phyloP scores from a whole-genome alignment of 1,140 invertebrate species.

The Leucophenga varia region DNA sequence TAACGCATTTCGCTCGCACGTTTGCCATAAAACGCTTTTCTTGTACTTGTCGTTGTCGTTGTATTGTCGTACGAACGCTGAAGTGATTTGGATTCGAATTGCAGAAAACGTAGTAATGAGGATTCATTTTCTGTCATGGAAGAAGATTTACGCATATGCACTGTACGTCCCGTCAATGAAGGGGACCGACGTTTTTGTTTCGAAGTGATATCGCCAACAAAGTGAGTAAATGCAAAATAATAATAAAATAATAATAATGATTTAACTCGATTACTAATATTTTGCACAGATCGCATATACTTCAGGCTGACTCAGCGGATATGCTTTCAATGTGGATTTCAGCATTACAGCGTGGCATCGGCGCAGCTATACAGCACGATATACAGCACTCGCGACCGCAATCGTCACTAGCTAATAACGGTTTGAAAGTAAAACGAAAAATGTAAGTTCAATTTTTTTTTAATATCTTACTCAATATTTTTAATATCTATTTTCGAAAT shows the following conservation, averaged over 20 bases:
- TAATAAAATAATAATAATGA: background rate
- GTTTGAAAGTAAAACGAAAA: slow-evolving; percentile 42
- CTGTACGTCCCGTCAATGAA: slow-evolving; percentile 84
- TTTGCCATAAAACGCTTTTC: too few relatives aligned
- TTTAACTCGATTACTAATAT: background rate
- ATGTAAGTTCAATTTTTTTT: slow-evolving; percentile 45
- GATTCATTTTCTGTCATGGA: slow-evolving; percentile 89
- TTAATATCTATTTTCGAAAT: background rate
- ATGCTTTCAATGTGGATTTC: slow-evolving; percentile 85
- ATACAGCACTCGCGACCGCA: slow-evolving; percentile 40
- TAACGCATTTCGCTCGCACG: too few relatives aligned
- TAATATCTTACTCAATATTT: too few relatives aligned
- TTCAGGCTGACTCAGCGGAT: slow-evolving; percentile 94
- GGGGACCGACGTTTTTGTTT: slow-evolving; percentile 93
- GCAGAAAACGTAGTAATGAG: slow-evolving; percentile 81
- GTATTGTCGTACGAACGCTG: slow-evolving; percentile 47
- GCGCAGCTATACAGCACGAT: slow-evolving; percentile 73
- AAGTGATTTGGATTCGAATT: slow-evolving; percentile 57
- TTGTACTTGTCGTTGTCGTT: slow-evolving; percentile 22
- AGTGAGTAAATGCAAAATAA: slow-evolving; percentile 63
- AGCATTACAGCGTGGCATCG: slow-evolving; percentile 85
- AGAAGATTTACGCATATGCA: slow-evolving; percentile 91
- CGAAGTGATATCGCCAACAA: slow-evolving; percentile 92
- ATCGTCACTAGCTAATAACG: slow-evolving; percentile 36
- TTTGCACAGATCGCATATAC: slow-evolving; percentile 79